A percentile compares a stretch with the other conserved stretches of the same genome.
Conservation (phyloP, 1,140 invertebrate species). For the Drosophila subobscura region DNA sequence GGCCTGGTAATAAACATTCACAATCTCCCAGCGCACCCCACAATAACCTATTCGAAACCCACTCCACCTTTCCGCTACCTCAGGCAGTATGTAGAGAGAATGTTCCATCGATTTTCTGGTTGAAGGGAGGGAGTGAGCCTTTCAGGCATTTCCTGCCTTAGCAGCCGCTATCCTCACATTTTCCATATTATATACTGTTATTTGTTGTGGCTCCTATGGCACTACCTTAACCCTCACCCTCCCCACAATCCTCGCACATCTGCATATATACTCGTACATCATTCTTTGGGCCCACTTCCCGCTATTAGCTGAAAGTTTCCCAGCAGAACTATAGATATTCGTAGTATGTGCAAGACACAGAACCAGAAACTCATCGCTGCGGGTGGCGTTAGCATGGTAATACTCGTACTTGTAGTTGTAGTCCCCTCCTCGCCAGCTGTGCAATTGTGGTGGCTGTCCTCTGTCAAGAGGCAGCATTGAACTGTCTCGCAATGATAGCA, state of each 20-base stretch:
- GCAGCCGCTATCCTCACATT: constrained; percentile 56
- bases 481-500: constrained; percentile 32
- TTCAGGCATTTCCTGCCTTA: constrained; percentile 44
- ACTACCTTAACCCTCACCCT: neutral
- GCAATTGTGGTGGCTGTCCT: constrained; percentile 33
- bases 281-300: constrained; percentile 38
- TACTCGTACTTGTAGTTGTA: constrained; percentile 25
- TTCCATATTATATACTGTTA: constrained; percentile 71
- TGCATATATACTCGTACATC: constrained; percentile 46
- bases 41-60: neutral
- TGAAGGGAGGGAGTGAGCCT: constrained; percentile 5
- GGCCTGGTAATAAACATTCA: constrained; percentile 64
- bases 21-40: constrained; percentile 13
- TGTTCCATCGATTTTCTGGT: constrained; percentile 66
- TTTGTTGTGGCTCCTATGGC: constrained; percentile 58
- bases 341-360: constrained; percentile 33
- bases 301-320: constrained; percentile 52
- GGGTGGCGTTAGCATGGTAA: constrained; percentile 39
- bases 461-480: constrained; percentile 35
- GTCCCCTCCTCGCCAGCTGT: constrained; percentile 36
- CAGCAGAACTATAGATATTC: constrained; percentile 49
- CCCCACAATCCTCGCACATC: constrained; percentile 7
- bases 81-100: constrained; percentile 15
- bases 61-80: constrained; percentile 2
- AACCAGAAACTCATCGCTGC: constrained; percentile 7